Evolutionary conservation across 1,140 invertebrate genomes (phyloP), one percentile per base, ranked within the genome.

Genomic region (Diuraphis noxia): DNA sequence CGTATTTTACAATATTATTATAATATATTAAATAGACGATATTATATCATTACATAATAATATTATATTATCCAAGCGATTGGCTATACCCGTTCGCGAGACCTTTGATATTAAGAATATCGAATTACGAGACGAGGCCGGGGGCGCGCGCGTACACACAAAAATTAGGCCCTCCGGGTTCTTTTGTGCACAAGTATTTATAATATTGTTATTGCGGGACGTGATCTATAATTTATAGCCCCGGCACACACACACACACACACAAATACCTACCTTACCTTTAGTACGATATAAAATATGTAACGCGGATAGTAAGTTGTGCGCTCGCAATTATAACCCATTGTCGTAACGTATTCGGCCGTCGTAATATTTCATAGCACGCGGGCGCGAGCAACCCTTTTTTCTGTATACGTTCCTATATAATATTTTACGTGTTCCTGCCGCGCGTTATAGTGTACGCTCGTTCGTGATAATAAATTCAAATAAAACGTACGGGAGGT

Each of bases 201-300:
- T 87, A 46, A 41, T 84, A 87, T 87, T 52, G 34, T 86, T 87
- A 87, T 87, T 87, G 49, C 43, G 72, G 77, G 77, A 63, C 41
- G 89, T 91, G 89, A 91, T 91, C 89, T 82, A 81, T 91, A 81
- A 91, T 91, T 91, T 91, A 91, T 82, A 38, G 89, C 72, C 88
- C 40, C 23, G 36, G 77, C 56, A 72, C 30, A n/a, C 19, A n/a
- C 17, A 72, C 56, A n/a, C 56, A 30, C 25, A 30, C 52, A 52
- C 52, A 52, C 52, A 56, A 6, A 56, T 25, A 56, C 56, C 13
- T 72, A 72, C 56, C 56, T n/a, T n/a, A n/a, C n/a, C 13, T n/a
- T n/a, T 72, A 72, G 56, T n/a, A 63, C 3, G 30, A 30, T 49
- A 23, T 23, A 49, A 46, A 49, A 72, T 19, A 6, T n/a, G 34